Conservation (phyloP, 1,140 invertebrate genomes). For the Euwallacea fornicatus region DNA sequence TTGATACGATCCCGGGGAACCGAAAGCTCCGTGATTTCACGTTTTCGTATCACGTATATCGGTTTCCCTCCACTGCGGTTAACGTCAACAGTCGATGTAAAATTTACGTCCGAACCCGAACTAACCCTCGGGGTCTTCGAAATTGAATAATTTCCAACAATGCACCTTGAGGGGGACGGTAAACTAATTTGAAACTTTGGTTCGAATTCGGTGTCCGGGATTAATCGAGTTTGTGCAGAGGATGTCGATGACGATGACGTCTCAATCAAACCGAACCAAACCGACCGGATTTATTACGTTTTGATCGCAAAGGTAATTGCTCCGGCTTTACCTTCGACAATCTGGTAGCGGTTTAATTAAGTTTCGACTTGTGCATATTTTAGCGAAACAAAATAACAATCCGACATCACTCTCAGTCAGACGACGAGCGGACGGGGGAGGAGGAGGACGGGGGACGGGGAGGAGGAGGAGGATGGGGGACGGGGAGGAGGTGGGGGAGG, state of each 20-base stretch:
- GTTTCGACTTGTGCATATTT: too few relatives aligned
- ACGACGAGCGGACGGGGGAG: neutral
- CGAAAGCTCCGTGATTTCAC: conserved; percentile 1
- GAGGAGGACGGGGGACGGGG: conserved; percentile 1
- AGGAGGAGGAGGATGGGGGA: neutral
- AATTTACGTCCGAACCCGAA: conserved; percentile 6
- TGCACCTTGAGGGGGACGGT: conserved; percentile 5
- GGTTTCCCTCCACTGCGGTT: conserved; percentile 3
- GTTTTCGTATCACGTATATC: conserved; percentile 8
- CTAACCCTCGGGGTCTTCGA: neutral
- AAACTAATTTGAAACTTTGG: conserved; percentile 7
- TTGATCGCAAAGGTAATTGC: too few relatives aligned
- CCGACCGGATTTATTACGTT: too few relatives aligned
- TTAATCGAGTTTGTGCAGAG: neutral
- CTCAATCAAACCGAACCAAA: too few relatives aligned
- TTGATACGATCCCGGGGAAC: too few relatives aligned
- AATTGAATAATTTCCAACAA: conserved; percentile 15
- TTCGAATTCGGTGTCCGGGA: conserved; percentile 3
- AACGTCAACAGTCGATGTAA: conserved; percentile 14
- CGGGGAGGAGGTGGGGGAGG: neutral
- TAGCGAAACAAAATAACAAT: too few relatives aligned
- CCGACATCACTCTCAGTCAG: too few relatives aligned
- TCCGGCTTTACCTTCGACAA: too few relatives aligned
- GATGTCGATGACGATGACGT: too few relatives aligned
- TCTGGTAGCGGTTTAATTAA: too few relatives aligned